Evolutionary conservation across 2,888 invertebrate genomes (phyloP).

Genomic region (Microdon myrmicae): DNA sequence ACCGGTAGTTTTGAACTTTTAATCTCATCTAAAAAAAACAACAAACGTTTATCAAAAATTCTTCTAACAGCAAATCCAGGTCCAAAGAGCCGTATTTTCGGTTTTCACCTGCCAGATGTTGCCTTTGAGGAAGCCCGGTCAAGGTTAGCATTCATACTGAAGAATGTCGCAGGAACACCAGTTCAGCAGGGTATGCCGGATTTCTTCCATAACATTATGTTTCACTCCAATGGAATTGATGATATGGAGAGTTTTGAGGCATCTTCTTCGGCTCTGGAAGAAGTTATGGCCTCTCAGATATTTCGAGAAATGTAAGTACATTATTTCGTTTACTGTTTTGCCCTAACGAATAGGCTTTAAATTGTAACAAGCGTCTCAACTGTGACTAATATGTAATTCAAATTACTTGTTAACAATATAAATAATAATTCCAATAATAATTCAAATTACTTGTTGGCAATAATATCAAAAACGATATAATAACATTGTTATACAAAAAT

Average conservation of each 20-base stretch:
- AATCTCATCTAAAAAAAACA: neutral
- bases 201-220: conserved; percentile 62
- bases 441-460: too few relatives aligned
- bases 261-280: conserved; percentile 68
- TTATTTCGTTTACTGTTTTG: too few relatives aligned
- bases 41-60: too few relatives aligned
- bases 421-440: too few relatives aligned
- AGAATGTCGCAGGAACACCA: conserved; percentile 61
- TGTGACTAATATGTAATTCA: too few relatives aligned
- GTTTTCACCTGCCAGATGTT: conserved; percentile 18
- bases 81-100: conserved; percentile 5
- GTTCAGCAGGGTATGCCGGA: conserved; percentile 64
- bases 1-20: conserved; percentile 60
- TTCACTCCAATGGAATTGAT: conserved; percentile 62
- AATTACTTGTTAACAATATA: too few relatives aligned
- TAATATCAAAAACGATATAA: too few relatives aligned
- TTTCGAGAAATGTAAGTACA: conserved; percentile 66
- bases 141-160: conserved; percentile 64
- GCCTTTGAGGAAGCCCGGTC: conserved; percentile 61
- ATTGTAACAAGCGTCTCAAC: too few relatives aligned
- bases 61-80: conserved; percentile 7
- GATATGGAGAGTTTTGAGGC: conserved; percentile 66
- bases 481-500: too few relatives aligned
- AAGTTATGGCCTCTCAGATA: conserved; percentile 68
- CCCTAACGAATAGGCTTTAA: too few relatives aligned